A percentile compares a stretch with the other conserved stretches of the same genome.
Evolutionary conservation across 2,113 vertebrate species (phyloP).

Genomic region (Abramis brama): DNA sequence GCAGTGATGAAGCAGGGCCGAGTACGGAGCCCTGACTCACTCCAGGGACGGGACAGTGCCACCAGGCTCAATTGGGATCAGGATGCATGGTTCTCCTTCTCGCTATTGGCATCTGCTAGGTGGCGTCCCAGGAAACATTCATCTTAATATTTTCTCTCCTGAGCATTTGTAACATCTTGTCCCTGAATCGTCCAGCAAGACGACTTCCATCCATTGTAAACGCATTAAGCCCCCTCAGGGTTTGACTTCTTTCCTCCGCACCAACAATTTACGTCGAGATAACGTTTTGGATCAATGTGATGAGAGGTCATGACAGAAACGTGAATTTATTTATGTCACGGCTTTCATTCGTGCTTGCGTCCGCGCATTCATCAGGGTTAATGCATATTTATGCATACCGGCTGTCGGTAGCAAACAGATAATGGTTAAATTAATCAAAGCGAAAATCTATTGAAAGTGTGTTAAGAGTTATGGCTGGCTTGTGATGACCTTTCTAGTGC

Average conservation of each 20-base stretch:
- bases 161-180: slow-evolving; percentile 53
- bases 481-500: slow-evolving; percentile 60
- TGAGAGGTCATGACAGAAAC: slow-evolving; percentile 54
- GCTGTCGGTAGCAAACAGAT: slow-evolving; percentile 36
- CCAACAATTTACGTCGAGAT: slow-evolving; percentile 52
- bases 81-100: slow-evolving; percentile 67
- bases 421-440: slow-evolving; percentile 59
- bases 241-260: slow-evolving; percentile 49
- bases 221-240: slow-evolving; percentile 55
- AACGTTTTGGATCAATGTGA: slow-evolving; percentile 50
- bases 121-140: slow-evolving; percentile 61
- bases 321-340: slow-evolving; percentile 44
- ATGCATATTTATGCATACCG: slow-evolving; percentile 52
- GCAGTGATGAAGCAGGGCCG: slow-evolving; percentile 84
- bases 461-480: slow-evolving; percentile 58
- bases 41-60: slow-evolving; percentile 67
- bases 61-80: slow-evolving; percentile 67
- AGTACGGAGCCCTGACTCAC: slow-evolving; percentile 55
- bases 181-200: slow-evolving; percentile 57
- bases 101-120: slow-evolving; percentile 67
- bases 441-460: slow-evolving; percentile 60
- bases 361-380: slow-evolving; percentile 43
- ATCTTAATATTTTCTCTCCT: slow-evolving; percentile 66
- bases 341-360: slow-evolving; percentile 24
- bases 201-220: slow-evolving; percentile 58